A percentile compares a stretch with the other conserved stretches of the same genome.
Conservation (phyloP, 2,113 vertebrate genomes). For the Ptyas mucosa region DNA sequence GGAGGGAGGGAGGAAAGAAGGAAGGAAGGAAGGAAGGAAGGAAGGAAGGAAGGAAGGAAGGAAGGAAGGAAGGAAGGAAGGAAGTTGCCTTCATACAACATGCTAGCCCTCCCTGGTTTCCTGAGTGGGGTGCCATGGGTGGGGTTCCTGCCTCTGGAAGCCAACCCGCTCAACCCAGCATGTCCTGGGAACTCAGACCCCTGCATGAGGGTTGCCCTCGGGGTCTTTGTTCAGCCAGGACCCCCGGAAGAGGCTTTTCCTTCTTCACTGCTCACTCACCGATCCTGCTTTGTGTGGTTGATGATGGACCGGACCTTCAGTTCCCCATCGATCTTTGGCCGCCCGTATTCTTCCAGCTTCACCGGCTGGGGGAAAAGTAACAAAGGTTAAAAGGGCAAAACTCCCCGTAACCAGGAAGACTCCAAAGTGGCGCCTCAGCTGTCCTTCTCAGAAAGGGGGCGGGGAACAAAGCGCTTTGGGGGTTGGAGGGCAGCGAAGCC, state of each 20-base stretch:
- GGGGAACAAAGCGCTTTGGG: not conserved
- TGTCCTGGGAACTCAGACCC: not conserved
- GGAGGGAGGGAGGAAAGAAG: too few species aligned
- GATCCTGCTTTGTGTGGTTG: slow-evolving; percentile 95
- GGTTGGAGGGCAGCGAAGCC: not conserved
- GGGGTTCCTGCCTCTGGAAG: not conserved
- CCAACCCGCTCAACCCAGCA: not conserved
- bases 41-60: too few species aligned
- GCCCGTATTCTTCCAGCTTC: slow-evolving; percentile 90
- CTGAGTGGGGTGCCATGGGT: not conserved
- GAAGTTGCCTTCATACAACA: not conserved
- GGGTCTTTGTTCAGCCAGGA: not conserved
- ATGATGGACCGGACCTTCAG: slow-evolving; percentile 92
- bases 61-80: too few species aligned
- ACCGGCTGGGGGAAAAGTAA: slow-evolving; percentile 77
- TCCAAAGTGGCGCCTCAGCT: not conserved
- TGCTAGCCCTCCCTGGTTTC: not conserved
- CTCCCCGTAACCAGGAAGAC: too few species aligned
- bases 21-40: too few species aligned
- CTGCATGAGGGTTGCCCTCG: not conserved
- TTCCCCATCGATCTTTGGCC: slow-evolving; percentile 96
- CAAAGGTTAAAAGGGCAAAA: not conserved
- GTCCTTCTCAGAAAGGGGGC: not conserved
- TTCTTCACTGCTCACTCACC: slow-evolving; percentile 66
- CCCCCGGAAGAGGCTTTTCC: not conserved